phyloP scores from a whole-genome alignment of 2,113 vertebrate genomes.

The Carlito syrichta region DNA sequence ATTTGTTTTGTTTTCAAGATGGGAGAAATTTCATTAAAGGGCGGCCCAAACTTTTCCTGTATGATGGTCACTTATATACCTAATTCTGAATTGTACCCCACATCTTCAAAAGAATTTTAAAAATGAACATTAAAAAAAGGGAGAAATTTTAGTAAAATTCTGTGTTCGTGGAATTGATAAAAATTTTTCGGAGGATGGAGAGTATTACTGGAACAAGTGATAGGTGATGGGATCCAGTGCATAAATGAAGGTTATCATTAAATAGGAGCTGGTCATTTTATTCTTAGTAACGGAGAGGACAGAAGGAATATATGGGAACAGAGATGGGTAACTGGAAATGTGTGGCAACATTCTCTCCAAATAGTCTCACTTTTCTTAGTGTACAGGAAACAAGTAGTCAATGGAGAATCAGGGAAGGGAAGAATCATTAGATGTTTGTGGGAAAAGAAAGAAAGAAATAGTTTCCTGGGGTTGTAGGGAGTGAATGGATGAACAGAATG shows the following conservation, averaged over 20 bases:
- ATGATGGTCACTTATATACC: too few species aligned
- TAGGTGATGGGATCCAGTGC: too few species aligned
- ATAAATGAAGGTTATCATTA: neutral
- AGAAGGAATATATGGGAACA: neutral
- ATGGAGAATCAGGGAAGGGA: neutral
- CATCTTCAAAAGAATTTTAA: too few species aligned
- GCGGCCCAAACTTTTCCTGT: too few species aligned
- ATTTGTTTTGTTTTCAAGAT: too few species aligned
- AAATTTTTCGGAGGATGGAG: too few species aligned
- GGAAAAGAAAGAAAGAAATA: neutral
- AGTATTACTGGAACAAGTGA: too few species aligned
- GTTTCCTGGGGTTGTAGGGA: neutral
- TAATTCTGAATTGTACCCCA: too few species aligned
- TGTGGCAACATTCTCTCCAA: neutral
- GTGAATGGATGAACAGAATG: neutral
- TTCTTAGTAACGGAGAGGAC: neutral
- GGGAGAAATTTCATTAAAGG: too few species aligned
- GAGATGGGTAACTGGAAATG: neutral
- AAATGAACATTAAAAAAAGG: too few species aligned
- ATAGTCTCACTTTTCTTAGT: neutral
- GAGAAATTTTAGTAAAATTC: too few species aligned
- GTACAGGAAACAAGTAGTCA: neutral
- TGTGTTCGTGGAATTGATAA: too few species aligned
- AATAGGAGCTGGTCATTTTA: neutral
- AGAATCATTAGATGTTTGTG: neutral